phyloP scores from a whole-genome alignment of 53 echinoderm and acorn worm genomes.

The Luidia sarsii region DNA sequence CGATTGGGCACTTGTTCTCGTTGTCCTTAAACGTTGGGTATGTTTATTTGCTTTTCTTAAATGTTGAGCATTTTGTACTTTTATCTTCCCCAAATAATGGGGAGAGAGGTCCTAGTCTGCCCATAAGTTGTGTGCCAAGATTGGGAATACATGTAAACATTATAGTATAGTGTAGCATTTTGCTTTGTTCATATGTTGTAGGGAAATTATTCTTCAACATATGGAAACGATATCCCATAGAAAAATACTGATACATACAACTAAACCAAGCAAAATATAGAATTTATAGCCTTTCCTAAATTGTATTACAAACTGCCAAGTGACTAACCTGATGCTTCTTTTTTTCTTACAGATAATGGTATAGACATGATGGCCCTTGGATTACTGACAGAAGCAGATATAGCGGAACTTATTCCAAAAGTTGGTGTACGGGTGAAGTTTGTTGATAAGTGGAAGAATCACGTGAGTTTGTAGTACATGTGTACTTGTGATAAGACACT shows the following conservation, averaged over 20 bases:
- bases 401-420: conserved; percentile 34
- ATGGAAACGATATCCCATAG: conserved; percentile 19
- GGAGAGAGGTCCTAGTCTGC: not conserved
- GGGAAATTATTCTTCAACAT: conserved; percentile 5
- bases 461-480: conserved; percentile 44
- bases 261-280: conserved; percentile 3
- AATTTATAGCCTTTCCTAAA: not conserved
- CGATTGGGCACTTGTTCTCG: conserved; percentile 18
- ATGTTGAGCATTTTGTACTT: conserved; percentile 2
- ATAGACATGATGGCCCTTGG: conserved; percentile 43
- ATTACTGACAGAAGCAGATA: conserved; percentile 28
- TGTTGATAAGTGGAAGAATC: conserved; percentile 43
- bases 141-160: not conserved
- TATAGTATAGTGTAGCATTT: conserved; percentile 12
- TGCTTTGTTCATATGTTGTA: conserved; percentile 2
- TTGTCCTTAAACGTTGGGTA: conserved; percentile 15
- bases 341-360: conserved; percentile 30
- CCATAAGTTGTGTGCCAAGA: not conserved
- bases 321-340: not conserved
- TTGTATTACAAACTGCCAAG: not conserved
- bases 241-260: not conserved
- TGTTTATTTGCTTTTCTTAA: not conserved
- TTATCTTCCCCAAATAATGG: not conserved
- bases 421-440: conserved; percentile 47
- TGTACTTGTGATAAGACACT: too few relatives aligned